Evolutionary conservation across 2,888 invertebrate genomes (phyloP), one percentile per base, ranked within the genome.

Genomic region (Ommatoiulus sabulosus): DNA sequence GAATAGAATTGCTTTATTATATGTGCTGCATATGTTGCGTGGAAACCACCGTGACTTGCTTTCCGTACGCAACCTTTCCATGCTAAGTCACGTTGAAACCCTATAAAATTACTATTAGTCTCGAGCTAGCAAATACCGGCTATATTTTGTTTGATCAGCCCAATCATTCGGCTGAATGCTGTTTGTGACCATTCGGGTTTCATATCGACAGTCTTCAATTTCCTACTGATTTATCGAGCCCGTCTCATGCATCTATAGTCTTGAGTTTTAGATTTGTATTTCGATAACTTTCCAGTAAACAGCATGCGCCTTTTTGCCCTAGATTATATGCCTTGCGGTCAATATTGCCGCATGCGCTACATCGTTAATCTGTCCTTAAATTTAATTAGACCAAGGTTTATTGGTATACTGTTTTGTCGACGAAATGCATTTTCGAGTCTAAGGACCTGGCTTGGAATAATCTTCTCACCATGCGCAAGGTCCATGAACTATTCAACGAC

Each of bases 381-480:
- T 35, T 80, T 80, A 80, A 80, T 80, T 80, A 80, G 80, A 80
- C 80, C 24, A 80, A 80, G 35, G 80, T 72, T 72, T 72, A 72
- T 72, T 72, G 72, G 72, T 72, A 35, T 35, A 72, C 72, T 72
- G 72, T 72, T 72, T 72, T 72, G n/a, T n/a, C 72, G 10, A 72
- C 72, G 12, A 72, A 24, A 24, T 20, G 8, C 24, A 15, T 80
- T 52, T 52, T 52, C 52, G 17, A 52, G 35, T 80, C 80, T 80
- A 80, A 35, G 80, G 80, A 80, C 80, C 80, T 80, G 35, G 80
- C 35, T 80, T 80, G 35, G 35, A 80, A 80, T 35, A 80, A 35
- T 24, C 80, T 80, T 80, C 80, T 43, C 35, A 4, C 12, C 80
- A 80, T 80, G 80, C 3, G 12, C 24, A 35, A 35, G 80, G 80